A percentile compares a stretch with the other conserved stretches of the same genome.
These are phyloP conservation scores for Pogonognathellus flavescens DNA, from an alignment of 1,140 invertebrate species.

Conservation along the genomic window DNA sequence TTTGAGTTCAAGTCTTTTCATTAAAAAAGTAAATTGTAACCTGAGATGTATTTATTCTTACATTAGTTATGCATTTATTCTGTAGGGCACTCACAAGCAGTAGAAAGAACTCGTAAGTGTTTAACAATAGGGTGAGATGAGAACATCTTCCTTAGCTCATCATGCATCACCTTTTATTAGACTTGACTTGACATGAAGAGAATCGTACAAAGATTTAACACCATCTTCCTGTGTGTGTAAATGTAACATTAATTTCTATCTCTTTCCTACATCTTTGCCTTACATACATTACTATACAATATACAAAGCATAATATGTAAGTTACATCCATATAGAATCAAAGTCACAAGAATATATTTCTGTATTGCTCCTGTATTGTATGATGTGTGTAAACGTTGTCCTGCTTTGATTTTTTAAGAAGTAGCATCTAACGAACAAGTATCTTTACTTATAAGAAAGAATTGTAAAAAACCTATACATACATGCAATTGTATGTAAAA, in stretches of 20 bases:
- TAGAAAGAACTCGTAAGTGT: neutral
- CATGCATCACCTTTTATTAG: conserved; percentile 40
- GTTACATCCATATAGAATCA: neutral
- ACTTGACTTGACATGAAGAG: conserved; percentile 25
- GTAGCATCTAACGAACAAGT: too few relatives aligned
- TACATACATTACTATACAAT: neutral
- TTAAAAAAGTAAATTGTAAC: conserved; percentile 1
- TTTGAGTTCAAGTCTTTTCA: conserved; percentile 1
- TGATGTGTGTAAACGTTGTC: too few relatives aligned
- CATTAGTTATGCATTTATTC: conserved; percentile 26
- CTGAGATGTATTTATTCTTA: conserved; percentile 3
- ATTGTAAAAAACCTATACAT: too few relatives aligned
- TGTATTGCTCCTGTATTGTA: conserved; percentile 2
- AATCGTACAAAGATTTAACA: neutral
- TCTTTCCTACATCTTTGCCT: neutral
- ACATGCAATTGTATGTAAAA: too few relatives aligned
- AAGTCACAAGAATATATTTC: neutral
- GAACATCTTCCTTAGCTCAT: conserved; percentile 34
- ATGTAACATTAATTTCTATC: neutral
- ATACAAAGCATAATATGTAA: neutral
- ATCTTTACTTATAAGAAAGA: too few relatives aligned
- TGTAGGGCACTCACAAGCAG: neutral
- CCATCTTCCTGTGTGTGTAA: neutral
- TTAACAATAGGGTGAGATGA: conserved; percentile 27
- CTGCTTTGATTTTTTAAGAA: too few relatives aligned